These are phyloP conservation scores for Pseudobourletiella spinata DNA, from an alignment of 1,140 invertebrate genomes.

Conservation along the genomic window DNA sequence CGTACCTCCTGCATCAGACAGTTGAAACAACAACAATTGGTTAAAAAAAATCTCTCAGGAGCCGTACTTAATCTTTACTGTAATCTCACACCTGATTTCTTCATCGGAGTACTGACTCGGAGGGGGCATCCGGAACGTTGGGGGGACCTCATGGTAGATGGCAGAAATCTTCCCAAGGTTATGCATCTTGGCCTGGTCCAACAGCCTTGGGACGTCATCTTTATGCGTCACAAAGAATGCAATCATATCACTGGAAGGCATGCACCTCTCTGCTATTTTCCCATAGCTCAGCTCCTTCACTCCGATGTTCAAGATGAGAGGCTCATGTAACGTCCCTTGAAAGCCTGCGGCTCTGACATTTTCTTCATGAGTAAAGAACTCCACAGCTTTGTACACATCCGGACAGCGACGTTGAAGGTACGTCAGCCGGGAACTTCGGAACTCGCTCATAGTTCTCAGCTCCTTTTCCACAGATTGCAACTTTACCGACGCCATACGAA, in stretches of 20 bases:
- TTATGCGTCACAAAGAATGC: constrained; percentile 76
- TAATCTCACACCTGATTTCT: too few species aligned
- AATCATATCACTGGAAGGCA: constrained; percentile 59
- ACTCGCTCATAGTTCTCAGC: constrained; percentile 20
- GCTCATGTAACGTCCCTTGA: constrained; percentile 59
- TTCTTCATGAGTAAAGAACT: constrained; percentile 56
- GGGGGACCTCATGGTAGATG: constrained; percentile 46
- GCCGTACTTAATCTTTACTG: too few species aligned
- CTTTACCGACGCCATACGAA: background rate
- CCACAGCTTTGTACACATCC: constrained; percentile 54
- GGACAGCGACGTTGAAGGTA: constrained; percentile 43
- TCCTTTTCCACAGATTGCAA: constrained; percentile 1
- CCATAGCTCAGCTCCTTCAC: constrained; percentile 55
- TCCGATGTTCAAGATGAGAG: constrained; percentile 63
- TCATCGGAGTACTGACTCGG: too few species aligned
- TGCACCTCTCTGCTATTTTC: constrained; percentile 66
- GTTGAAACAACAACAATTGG: background rate
- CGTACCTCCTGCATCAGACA: constrained; percentile 51
- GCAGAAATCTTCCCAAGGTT: constrained; percentile 64
- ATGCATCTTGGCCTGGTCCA: constrained; percentile 54
- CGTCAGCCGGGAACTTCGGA: constrained; percentile 43
- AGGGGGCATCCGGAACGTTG: background rate
- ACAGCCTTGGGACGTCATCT: constrained; percentile 65
- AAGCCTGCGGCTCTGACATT: constrained; percentile 51
- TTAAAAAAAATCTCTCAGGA: background rate